Base-by-base conservation (phyloP, 2,888 invertebrate species). In the Ryuthela nishihirai region DNA sequence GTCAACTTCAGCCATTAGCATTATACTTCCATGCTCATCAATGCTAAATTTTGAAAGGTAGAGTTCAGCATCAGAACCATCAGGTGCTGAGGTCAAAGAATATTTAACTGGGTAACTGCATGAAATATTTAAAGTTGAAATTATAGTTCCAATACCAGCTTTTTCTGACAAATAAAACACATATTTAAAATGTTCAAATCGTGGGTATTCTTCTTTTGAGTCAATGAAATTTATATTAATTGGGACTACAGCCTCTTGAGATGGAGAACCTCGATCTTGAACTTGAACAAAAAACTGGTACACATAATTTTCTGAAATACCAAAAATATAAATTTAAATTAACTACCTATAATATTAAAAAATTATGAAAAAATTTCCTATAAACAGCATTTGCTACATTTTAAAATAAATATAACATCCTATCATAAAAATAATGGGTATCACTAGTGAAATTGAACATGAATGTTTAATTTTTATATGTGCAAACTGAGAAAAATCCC, bases 151-250 rank as follows among this genome's bases (percentile, higher is more conserved):
- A 21, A 82, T 81, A 58, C 82, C 75, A 7, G 85, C 83, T 64
- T 84, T 82, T 78, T 94, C 94, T 4, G 84, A 82, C 67, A 91
- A 79, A 74, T 88, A 88, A 71, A 89, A 84, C 71, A 84, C 85
- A 60, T 85, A 83, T 62, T 84, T 83, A 64, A 82, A 82, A 67
- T 85, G 80, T 69, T 84, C 83, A 71, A 89, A 86, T 21, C 81
- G 77, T 6, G 92, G 93, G 26, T 88, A 83, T 36, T 74, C 72
- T 69, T 85, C 84, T 56, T 80, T 80, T 2, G 83, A 75, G 43
- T 82, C 82, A 79, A 87, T 85, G 66, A 95, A 82, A 71, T 83
- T 81, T 67, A 95, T 82, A 58, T 83, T 82, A 24, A 95, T 83
- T 5, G 92, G 86, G 49, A 90, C 87, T 18, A 64, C 63, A 21